phyloP scores from a whole-genome alignment of 1,140 invertebrate genomes.

The Drosophila virilis region DNA sequence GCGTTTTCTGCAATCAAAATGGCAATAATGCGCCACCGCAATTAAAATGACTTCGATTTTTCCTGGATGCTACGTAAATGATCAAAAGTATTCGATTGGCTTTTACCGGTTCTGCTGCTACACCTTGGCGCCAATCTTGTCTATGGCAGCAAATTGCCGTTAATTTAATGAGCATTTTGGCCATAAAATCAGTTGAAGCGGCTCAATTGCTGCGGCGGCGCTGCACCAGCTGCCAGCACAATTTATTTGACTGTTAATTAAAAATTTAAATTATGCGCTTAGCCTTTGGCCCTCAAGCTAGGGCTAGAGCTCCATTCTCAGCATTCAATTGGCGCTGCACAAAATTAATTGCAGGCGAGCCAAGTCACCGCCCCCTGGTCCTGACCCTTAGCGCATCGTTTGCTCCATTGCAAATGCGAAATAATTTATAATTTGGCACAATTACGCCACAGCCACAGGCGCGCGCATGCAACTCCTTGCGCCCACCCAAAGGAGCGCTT shows the following conservation, averaged over 20 bases:
- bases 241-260: conserved; percentile 82
- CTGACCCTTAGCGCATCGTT: conserved; percentile 55
- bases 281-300: conserved; percentile 52
- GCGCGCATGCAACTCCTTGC: conserved; percentile 33
- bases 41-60: too few relatives aligned
- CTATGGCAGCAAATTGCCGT: conserved; percentile 68
- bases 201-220: conserved; percentile 63
- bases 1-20: too few relatives aligned
- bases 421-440: conserved; percentile 82
- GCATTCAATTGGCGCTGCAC: conserved; percentile 74
- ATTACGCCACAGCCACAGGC: conserved; percentile 67
- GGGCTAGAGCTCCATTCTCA: conserved; percentile 9
- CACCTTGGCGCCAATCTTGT: conserved; percentile 49
- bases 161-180: conserved; percentile 76
- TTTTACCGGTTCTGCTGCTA: conserved; percentile 3
- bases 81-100: conserved; percentile 15
- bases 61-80: neutral
- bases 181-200: conserved; percentile 74
- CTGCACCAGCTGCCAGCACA: conserved; percentile 63
- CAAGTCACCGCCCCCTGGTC: conserved; percentile 2
- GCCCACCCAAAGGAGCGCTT: conserved; percentile 13
- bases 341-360: conserved; percentile 72
- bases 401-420: conserved; percentile 71
- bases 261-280: conserved; percentile 80
- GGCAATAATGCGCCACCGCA: too few relatives aligned